Evolutionary conservation across 2,888 invertebrate species (phyloP), one percentile per base, ranked within the genome.

Genomic region (Azorinus chamasolen): DNA sequence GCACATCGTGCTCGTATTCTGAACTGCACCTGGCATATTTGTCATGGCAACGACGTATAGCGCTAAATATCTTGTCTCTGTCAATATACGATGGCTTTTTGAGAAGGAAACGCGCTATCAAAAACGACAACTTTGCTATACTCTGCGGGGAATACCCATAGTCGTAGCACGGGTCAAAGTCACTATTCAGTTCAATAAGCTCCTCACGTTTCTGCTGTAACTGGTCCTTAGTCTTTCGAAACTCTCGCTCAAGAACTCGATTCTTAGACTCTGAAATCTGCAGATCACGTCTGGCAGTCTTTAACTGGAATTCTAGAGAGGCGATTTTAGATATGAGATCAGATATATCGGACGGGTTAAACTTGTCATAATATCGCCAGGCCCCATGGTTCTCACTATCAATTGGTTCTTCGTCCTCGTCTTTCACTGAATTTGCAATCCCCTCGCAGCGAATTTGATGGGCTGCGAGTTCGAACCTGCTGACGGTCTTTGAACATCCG

Each of bases 341-440:
- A 0, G 87, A 79, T 1, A 87, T 75, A 45, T 88, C 87, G 6
- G 68, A 62, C 27, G 83, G 66, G 1, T 79, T 84, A 24, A 84
- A 63, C 20, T 78, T 64, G 43, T 82, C 73, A 39, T 71, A 79
- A 45, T 71, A 75, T 1, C 78, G 74, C 25, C 77, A 48, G 39
- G 57, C 68, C 10, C 78, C 61, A 4, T 83, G 57, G 22, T 80
- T 39, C 22, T 72, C 65, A 18, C 71, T 58, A 4, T 74, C 54
- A n/a, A 43, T n/a, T 16, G 20, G 27, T 10, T 70, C 72, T 8
- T 80, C 76, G 6, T 83, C 83, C 10, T 87, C 87, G 20, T 86
- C 87, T 10, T 70, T 55, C 20, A 88, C 58, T 0, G 86, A 93
- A 93, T 95, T 93, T 94, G 95, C 94, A 20, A 91, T 88, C 12